Evolutionary conservation across 2,113 vertebrate genomes (phyloP).

Genomic region (Noturus placidus): DNA sequence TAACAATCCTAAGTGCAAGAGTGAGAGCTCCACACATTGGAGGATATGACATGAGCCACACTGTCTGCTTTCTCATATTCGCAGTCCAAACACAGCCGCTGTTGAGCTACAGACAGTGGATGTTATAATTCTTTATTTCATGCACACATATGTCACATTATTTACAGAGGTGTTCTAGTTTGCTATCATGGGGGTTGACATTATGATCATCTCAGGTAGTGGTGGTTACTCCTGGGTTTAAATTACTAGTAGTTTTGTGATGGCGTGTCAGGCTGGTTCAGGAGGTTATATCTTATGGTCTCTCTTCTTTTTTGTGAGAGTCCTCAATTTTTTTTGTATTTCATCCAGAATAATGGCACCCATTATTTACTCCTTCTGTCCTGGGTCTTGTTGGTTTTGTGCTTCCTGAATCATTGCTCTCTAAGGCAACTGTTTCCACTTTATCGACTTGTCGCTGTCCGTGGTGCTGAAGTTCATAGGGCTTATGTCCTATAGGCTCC

Average conservation of each 20-base stretch:
- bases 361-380: not conserved
- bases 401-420: constrained; percentile 20
- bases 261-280: not conserved
- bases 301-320: not conserved
- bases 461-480: constrained; percentile 40
- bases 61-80: constrained; percentile 25
- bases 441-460: constrained; percentile 27
- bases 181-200: not conserved
- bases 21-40: constrained; percentile 29
- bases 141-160: not conserved
- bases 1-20: constrained; percentile 49
- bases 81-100: constrained; percentile 22
- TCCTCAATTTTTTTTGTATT: not conserved
- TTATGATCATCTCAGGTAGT: not conserved
- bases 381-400: not conserved
- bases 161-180: not conserved
- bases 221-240: not conserved
- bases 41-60: constrained; percentile 46
- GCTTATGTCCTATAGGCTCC: not conserved
- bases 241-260: not conserved
- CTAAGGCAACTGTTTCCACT: constrained; percentile 17
- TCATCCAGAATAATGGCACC: not conserved
- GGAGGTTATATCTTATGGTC: not conserved
- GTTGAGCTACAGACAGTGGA: not conserved
- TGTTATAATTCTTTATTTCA: not conserved